A percentile compares a stretch with the other conserved stretches of the same genome.
Conservation (phyloP, 2,797 vertebrate genomes). For the Fundulus diaphanus region DNA sequence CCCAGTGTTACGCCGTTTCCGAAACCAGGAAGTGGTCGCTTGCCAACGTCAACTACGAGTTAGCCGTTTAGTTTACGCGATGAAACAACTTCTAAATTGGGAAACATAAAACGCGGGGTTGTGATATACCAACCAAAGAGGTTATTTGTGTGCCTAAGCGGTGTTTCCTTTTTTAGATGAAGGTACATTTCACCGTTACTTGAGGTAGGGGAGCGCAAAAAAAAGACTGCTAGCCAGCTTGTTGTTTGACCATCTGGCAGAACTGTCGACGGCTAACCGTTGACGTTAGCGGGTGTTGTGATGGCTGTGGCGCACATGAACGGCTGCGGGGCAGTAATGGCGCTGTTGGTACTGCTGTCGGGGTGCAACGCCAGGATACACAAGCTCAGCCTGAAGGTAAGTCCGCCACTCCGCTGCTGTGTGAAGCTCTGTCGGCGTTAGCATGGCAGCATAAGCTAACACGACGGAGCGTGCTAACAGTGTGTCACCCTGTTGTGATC, state of each 20-base stretch:
- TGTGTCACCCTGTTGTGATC: background rate
- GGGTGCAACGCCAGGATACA: slow-evolving; percentile 73
- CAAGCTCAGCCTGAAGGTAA: slow-evolving; percentile 72
- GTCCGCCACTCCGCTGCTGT: background rate
- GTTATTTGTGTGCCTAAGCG: background rate
- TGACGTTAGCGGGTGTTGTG: slow-evolving; percentile 44
- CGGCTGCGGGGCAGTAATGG: slow-evolving; percentile 34
- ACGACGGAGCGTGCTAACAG: background rate
- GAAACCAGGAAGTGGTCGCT: slow-evolving; percentile 60
- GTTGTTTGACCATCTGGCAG: slow-evolving; percentile 38
- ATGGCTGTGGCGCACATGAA: slow-evolving; percentile 51
- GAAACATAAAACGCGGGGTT: background rate
- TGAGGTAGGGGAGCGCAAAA: background rate
- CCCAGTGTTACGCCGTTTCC: no score
- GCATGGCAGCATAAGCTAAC: slow-evolving; percentile 4
- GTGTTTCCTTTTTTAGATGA: background rate
- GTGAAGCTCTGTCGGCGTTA: background rate
- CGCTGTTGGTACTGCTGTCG: slow-evolving; percentile 50
- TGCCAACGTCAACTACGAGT: slow-evolving; percentile 12
- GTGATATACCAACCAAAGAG: background rate
- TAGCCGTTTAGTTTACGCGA: slow-evolving; percentile 35
- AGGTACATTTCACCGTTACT: background rate
- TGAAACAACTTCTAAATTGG: slow-evolving; percentile 35
- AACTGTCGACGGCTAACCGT: slow-evolving; percentile 36
- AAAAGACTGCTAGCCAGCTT: slow-evolving; percentile 12